Evolutionary conservation across 2,888 invertebrate species (phyloP), one percentile per base, ranked within the genome.

Genomic region (Pristionchus japonicus): DNA sequence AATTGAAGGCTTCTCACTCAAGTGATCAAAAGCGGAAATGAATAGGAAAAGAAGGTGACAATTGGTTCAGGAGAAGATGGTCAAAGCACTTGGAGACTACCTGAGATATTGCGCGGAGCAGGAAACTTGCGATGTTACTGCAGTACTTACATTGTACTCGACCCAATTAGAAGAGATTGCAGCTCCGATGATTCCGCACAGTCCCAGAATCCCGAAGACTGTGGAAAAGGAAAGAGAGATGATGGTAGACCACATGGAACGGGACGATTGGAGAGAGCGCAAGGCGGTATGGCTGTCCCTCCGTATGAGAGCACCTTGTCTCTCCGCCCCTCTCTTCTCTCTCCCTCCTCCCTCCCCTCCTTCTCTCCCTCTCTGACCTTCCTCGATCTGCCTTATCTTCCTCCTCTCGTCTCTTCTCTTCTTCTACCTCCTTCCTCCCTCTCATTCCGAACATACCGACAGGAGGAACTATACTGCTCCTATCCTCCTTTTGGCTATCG

Each of bases 101-200:
- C 64, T 67, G n/a, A 57, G 57, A 57, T 57, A 57, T 57, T 17
- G 64, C 27, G 74, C 37, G 20, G 23, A 74, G 20, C 15, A 40
- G 40, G 13, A 40, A 37, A 31, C 31, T 34, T 31, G n/a, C n/a
- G n/a, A n/a, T n/a, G n/a, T n/a, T n/a, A n/a, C n/a, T n/a, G n/a
- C 3, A 20, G 17, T 23, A 87, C 88, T 97, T 97, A 98, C 98
- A 96, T 97, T 97, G 94, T 97, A 97, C 95, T 97, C 97, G 94
- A 97, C 96, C 98, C 98, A 98, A 96, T 98, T 98, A 96, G 98
- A 98, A 95, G 98, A 98, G 93, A 97, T 97, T 96, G 98, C 98
- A 94, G 98, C 97, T 95, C 98, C 97, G 94, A 97, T 97, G 95
- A 98, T 96, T 95, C 98, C 96, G 91, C 97, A 97, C 95, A 98